Evolutionary conservation across 2,797 vertebrate species (phyloP).

Genomic region (Esox lucius): DNA sequence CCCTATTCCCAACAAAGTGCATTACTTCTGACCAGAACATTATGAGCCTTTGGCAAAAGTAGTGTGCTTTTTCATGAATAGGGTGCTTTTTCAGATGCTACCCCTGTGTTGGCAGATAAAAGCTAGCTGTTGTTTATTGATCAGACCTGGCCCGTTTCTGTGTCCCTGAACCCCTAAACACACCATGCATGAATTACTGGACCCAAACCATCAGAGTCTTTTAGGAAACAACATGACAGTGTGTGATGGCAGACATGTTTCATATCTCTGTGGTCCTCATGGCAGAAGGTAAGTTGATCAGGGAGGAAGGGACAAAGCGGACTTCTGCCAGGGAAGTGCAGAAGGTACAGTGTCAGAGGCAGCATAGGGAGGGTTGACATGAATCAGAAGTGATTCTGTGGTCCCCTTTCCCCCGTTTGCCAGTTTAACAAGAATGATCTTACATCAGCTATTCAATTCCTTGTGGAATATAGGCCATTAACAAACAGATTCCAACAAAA

Average conservation of each 20-base stretch:
- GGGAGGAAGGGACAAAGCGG: not conserved
- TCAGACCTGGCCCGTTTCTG: conserved; percentile 29
- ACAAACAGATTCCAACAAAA: conserved; percentile 3
- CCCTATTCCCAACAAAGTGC: not conserved
- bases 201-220: conserved; percentile 8
- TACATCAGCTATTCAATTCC: conserved; percentile 13
- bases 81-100: conserved; percentile 17
- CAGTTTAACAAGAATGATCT: not conserved
- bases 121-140: conserved; percentile 63
- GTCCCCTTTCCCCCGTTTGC: conserved; percentile 15
- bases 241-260: not conserved
- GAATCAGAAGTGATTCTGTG: conserved; percentile 18
- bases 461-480: conserved; percentile 30
- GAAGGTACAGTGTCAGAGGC: conserved; percentile 13
- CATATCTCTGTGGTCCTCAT: not conserved
- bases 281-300: conserved; percentile 5
- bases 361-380: conserved; percentile 6
- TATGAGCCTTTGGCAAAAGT: not conserved
- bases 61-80: not conserved
- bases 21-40: not conserved
- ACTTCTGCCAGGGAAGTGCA: not conserved
- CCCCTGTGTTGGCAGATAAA: conserved; percentile 51
- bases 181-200: not conserved
- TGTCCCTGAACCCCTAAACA: conserved; percentile 11
- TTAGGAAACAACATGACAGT: conserved; percentile 7